phyloP scores from a whole-genome alignment of 2,797 vertebrate species.

The Semaprochilodus insignis region DNA sequence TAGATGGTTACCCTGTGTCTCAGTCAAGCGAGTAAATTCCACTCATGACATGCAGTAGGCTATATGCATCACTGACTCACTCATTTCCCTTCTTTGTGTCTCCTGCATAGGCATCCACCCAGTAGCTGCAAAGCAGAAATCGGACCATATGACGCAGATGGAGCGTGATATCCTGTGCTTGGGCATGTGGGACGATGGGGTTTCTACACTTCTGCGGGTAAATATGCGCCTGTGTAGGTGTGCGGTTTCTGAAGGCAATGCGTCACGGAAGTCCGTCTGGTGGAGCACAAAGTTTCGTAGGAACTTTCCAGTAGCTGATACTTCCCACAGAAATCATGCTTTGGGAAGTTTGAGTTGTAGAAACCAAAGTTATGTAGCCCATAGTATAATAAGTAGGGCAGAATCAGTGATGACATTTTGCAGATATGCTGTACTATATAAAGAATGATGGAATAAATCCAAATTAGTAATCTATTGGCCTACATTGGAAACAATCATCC shows the following conservation, averaged over 20 bases:
- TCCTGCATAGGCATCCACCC: not conserved
- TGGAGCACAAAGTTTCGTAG: not conserved
- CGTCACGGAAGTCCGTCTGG: not conserved
- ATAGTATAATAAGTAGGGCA: not conserved
- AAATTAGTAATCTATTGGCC: not conserved
- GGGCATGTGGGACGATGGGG: not conserved
- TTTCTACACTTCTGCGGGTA: not conserved
- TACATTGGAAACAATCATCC: not conserved
- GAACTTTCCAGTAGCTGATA: not conserved
- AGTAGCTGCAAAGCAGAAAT: not conserved
- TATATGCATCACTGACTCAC: not conserved
- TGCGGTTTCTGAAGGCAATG: not conserved
- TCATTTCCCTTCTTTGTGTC: not conserved
- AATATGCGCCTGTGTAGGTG: conserved; percentile 1
- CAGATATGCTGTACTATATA: not conserved
- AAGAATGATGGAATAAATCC: not conserved
- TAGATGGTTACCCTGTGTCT: not conserved
- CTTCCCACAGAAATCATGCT: not conserved
- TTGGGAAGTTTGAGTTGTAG: not conserved
- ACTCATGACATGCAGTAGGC: not conserved
- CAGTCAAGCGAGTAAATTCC: not conserved
- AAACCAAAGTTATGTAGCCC: too few species aligned
- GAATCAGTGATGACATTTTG: not conserved
- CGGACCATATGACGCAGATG: not conserved
- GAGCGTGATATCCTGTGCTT: conserved; percentile 1